phyloP scores from a whole-genome alignment of 2,797 vertebrate genomes.

The Gorsachius magnificus region DNA sequence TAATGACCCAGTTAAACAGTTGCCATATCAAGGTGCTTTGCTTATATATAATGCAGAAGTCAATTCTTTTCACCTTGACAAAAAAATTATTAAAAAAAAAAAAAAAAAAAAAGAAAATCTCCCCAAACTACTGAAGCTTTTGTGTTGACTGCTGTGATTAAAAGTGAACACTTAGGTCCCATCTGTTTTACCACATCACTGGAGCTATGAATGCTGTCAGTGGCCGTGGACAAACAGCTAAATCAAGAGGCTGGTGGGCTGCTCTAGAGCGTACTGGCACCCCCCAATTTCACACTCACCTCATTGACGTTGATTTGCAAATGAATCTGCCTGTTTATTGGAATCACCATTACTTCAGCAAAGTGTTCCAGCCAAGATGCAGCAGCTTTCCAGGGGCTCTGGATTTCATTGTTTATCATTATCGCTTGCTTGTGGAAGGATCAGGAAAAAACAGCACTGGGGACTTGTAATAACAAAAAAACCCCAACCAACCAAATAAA shows the following conservation, averaged over 20 bases:
- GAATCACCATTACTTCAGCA: slow-evolving; percentile 20
- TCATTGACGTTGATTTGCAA: slow-evolving; percentile 39
- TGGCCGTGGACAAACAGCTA: background rate
- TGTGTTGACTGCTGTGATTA: slow-evolving; percentile 12
- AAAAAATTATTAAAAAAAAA: background rate
- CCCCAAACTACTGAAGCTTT: background rate
- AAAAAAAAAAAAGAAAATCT: background rate
- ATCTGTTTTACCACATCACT: background rate
- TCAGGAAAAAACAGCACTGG: slow-evolving; percentile 63
- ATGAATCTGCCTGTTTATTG: slow-evolving; percentile 17
- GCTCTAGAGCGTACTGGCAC: background rate
- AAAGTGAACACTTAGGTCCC: background rate
- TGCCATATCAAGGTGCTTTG: background rate
- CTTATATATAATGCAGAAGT: background rate
- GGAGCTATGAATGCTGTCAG: background rate
- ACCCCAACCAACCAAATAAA: background rate
- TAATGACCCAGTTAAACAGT: background rate
- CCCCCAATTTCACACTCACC: background rate
- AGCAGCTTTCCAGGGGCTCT: slow-evolving; percentile 25
- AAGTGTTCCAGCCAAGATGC: slow-evolving; percentile 8
- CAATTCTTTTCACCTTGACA: slow-evolving; percentile 2
- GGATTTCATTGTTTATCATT: slow-evolving; percentile 68
- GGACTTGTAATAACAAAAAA: slow-evolving; percentile 53
- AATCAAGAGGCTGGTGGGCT: slow-evolving; percentile 6
- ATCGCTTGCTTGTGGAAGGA: slow-evolving; percentile 57